These are phyloP conservation scores for Cydia amplana DNA, from an alignment of 1,140 invertebrate genomes.

Conservation along the genomic window DNA sequence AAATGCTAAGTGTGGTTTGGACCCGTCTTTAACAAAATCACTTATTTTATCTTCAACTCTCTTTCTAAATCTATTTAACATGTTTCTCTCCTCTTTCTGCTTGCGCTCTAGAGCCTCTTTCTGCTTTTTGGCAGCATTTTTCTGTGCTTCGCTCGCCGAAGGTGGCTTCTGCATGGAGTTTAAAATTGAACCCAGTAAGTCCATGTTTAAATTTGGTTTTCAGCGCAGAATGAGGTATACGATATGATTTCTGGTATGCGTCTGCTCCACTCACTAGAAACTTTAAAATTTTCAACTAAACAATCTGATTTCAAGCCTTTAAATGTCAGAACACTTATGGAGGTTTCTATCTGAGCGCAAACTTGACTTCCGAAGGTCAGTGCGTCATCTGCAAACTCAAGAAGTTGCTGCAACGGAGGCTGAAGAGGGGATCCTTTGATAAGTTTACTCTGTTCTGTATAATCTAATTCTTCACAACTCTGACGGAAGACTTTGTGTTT, in stretches of 20 bases:
- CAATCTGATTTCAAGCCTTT: constrained; percentile 54
- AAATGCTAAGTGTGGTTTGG: constrained; percentile 78
- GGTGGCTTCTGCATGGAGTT: constrained; percentile 89
- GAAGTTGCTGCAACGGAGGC: constrained; percentile 62
- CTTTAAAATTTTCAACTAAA: constrained; percentile 60
- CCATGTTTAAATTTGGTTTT: constrained; percentile 80
- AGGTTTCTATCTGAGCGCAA: constrained; percentile 62
- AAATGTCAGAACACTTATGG: constrained; percentile 53
- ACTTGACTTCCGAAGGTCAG: constrained; percentile 64
- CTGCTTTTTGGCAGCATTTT: constrained; percentile 82
- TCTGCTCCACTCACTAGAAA: constrained; percentile 54
- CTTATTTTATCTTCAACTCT: constrained; percentile 77
- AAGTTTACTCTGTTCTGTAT: constrained; percentile 48
- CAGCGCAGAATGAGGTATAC: constrained; percentile 68
- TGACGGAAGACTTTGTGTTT: constrained; percentile 59
- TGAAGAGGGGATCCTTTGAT: constrained; percentile 66
- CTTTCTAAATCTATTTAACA: constrained; percentile 77
- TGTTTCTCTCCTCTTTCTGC: constrained; percentile 77
- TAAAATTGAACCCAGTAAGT: constrained; percentile 86
- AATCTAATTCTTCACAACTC: constrained; percentile 60
- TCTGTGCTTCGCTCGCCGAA: constrained; percentile 83
- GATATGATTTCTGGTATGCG: constrained; percentile 64
- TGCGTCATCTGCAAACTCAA: constrained; percentile 65
- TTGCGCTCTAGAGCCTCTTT: constrained; percentile 79
- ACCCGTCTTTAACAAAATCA: constrained; percentile 76